Evolutionary conservation across 2,888 invertebrate species (phyloP).

Genomic region (Lepetodrilus schrolli): DNA sequence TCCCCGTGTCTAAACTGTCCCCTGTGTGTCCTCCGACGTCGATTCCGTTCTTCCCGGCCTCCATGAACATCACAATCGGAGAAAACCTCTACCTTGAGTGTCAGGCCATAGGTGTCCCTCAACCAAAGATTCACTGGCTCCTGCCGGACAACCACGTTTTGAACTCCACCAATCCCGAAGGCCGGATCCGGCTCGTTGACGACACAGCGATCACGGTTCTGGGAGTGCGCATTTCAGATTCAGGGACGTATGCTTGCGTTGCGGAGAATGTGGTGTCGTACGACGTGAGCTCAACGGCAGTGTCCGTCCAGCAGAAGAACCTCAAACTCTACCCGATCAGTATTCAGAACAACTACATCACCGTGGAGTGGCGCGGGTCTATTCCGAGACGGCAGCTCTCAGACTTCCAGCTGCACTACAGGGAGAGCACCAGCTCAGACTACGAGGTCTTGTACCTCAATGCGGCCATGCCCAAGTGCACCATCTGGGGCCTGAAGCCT

Average conservation of each 20-base stretch:
- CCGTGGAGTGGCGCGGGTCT: slow-evolving; percentile 75
- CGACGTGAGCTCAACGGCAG: slow-evolving; percentile 62
- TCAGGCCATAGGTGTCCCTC: slow-evolving; percentile 75
- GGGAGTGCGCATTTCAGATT: slow-evolving; percentile 60
- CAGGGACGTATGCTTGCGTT: slow-evolving; percentile 75
- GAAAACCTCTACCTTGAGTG: slow-evolving; percentile 74
- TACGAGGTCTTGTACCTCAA: slow-evolving; percentile 47
- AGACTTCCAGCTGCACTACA: slow-evolving; percentile 60
- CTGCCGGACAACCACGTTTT: slow-evolving; percentile 73
- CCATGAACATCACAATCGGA: slow-evolving; percentile 69
- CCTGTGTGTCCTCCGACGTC: slow-evolving; percentile 69
- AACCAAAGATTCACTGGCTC: slow-evolving; percentile 74
- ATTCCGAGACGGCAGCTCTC: slow-evolving; percentile 54
- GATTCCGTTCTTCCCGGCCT: slow-evolving; percentile 62
- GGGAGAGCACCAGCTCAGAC: background rate
- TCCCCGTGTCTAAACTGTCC: slow-evolving; percentile 57
- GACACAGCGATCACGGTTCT: slow-evolving; percentile 48
- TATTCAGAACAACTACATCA: slow-evolving; percentile 73
- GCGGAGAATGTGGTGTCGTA: slow-evolving; percentile 72
- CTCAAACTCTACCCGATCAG: slow-evolving; percentile 71
- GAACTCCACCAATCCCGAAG: slow-evolving; percentile 64
- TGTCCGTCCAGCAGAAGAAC: slow-evolving; percentile 74
- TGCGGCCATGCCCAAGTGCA: slow-evolving; percentile 71
- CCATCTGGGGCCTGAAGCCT: slow-evolving; percentile 74
- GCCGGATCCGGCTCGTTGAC: slow-evolving; percentile 61